Percentiles rank a stretch among this genome's conserved stretches.
phyloP scores from a whole-genome alignment of 92 coral and sea anemone species.

The Siderastrea siderea region DNA sequence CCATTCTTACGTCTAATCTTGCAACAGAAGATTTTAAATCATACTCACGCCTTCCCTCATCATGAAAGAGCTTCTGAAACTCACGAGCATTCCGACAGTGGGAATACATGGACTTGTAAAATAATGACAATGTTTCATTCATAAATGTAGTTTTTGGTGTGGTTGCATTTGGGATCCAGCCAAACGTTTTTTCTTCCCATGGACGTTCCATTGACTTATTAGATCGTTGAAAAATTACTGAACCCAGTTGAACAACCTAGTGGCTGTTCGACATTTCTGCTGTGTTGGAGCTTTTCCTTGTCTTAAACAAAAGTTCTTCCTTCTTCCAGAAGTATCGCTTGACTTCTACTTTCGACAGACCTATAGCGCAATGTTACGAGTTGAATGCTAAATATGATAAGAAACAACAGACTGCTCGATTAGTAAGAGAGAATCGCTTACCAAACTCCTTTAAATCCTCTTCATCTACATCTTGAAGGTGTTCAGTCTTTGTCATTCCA shows the following conservation, averaged over 20 bases:
- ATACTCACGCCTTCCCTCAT: constrained; percentile 8
- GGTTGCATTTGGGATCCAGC: constrained; percentile 34
- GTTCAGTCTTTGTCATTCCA: constrained; percentile 39
- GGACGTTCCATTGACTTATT: not conserved
- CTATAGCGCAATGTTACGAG: not conserved
- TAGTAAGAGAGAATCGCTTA: not conserved
- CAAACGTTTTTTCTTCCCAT: constrained; percentile 35
- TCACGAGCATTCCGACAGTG: not conserved
- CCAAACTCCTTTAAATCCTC: constrained; percentile 65
- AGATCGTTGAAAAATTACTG: not conserved
- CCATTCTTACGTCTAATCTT: not conserved
- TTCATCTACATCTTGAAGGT: constrained; percentile 65
- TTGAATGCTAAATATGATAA: not conserved
- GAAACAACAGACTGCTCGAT: not conserved
- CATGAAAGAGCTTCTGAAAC: not conserved
- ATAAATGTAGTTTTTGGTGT: not conserved
- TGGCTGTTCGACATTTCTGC: not conserved
- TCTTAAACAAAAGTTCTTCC: constrained; percentile 12
- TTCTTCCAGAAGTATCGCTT: constrained; percentile 61
- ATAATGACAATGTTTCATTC: not conserved
- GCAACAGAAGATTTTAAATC: not conserved
- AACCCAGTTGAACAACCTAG: not conserved
- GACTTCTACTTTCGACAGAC: constrained; percentile 57
- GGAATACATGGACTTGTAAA: not conserved
- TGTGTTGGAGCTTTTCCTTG: not conserved